Evolutionary conservation across 2,113 vertebrate species (phyloP), one percentile per base, ranked within the genome.

Genomic region (Rhabdomys dilectus): DNA sequence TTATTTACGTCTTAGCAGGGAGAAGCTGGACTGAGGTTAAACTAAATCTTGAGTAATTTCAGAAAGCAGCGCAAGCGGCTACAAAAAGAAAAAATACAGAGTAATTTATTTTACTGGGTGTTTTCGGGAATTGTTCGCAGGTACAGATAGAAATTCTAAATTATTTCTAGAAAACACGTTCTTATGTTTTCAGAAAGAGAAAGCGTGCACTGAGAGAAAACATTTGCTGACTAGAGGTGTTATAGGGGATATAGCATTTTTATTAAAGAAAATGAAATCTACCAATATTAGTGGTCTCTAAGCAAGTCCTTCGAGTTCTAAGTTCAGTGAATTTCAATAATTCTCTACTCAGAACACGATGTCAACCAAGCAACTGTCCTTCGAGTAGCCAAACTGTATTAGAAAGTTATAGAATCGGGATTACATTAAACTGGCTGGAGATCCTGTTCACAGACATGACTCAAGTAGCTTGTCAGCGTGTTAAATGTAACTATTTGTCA

Each of bases 401-500:
- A 68, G 19, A 88, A 97, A 98, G 91, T 91, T 66, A 89, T 68
- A 34, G 19, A 89, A 76, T 80, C 62, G 26, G 34, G 95, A 89
- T 93, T 77, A 45, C 0, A 6, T 53, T 84, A 86, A 91, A 66
- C 56, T 5, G 76, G 13, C 89, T 90, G 87, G 45, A 96, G 34
- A 62, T 86, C 89, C 56, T 86, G 39, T 91, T 89, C 66, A 85
- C 7, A 96, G 26, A 62, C 0, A 13, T 42, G 51, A 45, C 19
- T 22, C 51, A 89, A 76, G 15, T 85, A 66, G 34, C 1, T 94
- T 84, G 62, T 85, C 77, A 95, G 73, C 15, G 39, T 91, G 72
- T 95, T 64, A 92, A 92, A 58, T 85, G 68, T 68, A 68, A 93
- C 94, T 51, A n/a, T 94, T 70, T 95, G 64, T n/a, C 84, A 91